Evolutionary conservation across 2,797 vertebrate species (phyloP).

Genomic region (Tokudaia tokunoshimensis): DNA sequence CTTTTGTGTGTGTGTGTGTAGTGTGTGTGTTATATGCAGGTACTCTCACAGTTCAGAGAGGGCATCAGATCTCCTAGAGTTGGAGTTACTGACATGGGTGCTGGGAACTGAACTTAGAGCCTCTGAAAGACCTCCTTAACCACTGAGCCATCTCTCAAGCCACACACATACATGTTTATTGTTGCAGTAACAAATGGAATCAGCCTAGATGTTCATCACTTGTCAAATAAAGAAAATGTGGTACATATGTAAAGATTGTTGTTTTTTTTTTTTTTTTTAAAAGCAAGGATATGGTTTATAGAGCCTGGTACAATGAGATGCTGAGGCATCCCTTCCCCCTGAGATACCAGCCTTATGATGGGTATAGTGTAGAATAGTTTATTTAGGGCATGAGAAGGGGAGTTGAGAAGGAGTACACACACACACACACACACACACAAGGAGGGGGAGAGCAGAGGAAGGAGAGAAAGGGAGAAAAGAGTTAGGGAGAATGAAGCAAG

Average conservation of each 20-base stretch:
- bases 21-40: too few relatives aligned
- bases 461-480: too few relatives aligned
- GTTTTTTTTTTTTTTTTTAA: neutral
- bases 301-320: neutral
- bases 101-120: neutral
- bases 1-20: too few relatives aligned
- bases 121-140: neutral
- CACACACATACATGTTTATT: neutral
- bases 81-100: neutral
- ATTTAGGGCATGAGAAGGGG: too few relatives aligned
- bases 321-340: too few relatives aligned
- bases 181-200: neutral
- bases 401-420: too few relatives aligned
- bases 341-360: too few relatives aligned
- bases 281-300: neutral
- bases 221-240: neutral
- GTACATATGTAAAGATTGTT: neutral
- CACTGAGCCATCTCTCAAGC: neutral
- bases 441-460: too few relatives aligned
- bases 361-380: too few relatives aligned
- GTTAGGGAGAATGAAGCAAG: too few relatives aligned
- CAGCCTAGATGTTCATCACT: neutral
- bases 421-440: too few relatives aligned
- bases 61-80: too few relatives aligned
- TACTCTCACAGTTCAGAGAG: neutral